Evolutionary conservation across 2,113 vertebrate species (phyloP), one percentile per base, ranked within the genome.

Genomic region (Lycocorax pyrrhopterus): DNA sequence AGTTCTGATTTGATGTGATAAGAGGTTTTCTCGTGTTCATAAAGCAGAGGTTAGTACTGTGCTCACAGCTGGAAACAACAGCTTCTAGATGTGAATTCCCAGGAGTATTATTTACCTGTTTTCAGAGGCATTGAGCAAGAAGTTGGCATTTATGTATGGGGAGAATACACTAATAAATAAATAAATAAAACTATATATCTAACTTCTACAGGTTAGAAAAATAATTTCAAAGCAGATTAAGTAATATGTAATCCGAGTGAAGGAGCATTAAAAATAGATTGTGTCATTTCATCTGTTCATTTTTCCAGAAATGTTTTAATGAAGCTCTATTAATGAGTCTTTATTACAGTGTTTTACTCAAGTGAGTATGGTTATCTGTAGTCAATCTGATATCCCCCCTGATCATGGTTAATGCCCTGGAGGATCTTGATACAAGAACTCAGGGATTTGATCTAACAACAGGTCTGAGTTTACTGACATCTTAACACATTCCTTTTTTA

Each of bases 1-100:
- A 86, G 43, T 80, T 95, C 63, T 91, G 93, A 93, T 96, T 64
- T 83, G 66, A 86, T 58, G 63, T 72, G 94, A 97, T 89, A 93
- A 94, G 74, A 72, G 84, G 39, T 74, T 86, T 93, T 43, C 33
- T 75, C 60, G 33, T 51, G 64, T 84, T 90, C 76, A 66, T 79
- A 55, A 51, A 80, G 68, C 9, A 58, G 43, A 93, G 68, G 72
- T 86, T 69, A 77, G 22, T 3, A 7, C 35, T 8, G 53, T 63
- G 75, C 79, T 85, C 89, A 77, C 73, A 91, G 89, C 51, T 67
- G 79, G 89, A 84, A 90, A 89, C 67, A 72, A 72, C 19, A 75
- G 83, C 46, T 87, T 26, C 39, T 51, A 79, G 29, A 68, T 30
- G 35, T 72, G 82, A 96, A 94, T 64, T 86, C 74, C 74, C 83